A percentile compares a stretch with the other conserved stretches of the same genome.
Conservation (phyloP, 2,113 vertebrate species). For the Excalfactoria chinensis region DNA sequence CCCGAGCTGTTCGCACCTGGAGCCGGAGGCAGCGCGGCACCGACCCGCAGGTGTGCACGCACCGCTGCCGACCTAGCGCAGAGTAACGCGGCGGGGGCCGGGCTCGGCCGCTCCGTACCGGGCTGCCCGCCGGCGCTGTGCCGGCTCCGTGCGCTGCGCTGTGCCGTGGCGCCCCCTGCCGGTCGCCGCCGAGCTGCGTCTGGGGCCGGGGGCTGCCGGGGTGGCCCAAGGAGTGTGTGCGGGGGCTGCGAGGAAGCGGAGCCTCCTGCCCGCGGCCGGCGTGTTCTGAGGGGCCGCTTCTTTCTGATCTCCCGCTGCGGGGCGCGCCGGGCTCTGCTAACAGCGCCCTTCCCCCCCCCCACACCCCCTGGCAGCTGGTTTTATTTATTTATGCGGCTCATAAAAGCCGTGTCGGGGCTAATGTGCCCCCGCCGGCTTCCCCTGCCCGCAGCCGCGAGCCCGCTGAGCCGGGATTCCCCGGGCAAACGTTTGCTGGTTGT, state of each 20-base stretch:
- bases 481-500: not conserved
- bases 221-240: not conserved
- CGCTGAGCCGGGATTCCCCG: conserved; percentile 2
- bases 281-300: too few relatives aligned
- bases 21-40: not conserved
- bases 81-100: not conserved
- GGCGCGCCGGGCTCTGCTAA: not conserved
- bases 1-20: not conserved
- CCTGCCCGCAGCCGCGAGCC: not conserved
- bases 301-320: not conserved
- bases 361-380: not conserved
- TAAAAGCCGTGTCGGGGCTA: not conserved
- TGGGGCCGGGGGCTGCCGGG: not conserved
- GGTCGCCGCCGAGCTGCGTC: not conserved
- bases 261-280: too few relatives aligned
- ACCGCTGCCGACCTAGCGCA: not conserved
- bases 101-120: not conserved
- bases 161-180: conserved; percentile 37
- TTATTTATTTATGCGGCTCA: not conserved
- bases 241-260: not conserved
- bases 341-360: not conserved
- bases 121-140: not conserved
- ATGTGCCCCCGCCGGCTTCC: not conserved
- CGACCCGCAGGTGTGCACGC: not conserved
- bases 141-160: not conserved